Percentiles rank a stretch among this genome's conserved stretches.
phyloP scores from a whole-genome alignment of 2,888 invertebrate species.

The Galeruca laticollis region DNA sequence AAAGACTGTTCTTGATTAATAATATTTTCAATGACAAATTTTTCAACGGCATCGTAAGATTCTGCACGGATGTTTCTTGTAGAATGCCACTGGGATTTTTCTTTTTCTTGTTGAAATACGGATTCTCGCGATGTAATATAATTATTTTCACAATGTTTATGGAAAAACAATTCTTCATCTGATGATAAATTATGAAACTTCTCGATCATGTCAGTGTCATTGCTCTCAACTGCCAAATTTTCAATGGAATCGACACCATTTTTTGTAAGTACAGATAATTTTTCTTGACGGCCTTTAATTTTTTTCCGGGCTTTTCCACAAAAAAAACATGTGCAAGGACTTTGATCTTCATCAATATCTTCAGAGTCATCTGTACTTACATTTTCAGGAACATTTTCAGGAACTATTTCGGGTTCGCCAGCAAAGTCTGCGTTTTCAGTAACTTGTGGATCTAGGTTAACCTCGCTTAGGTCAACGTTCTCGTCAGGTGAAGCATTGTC shows the following conservation, averaged over 20 bases:
- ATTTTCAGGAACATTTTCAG: too few relatives aligned
- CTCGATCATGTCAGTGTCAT: not conserved
- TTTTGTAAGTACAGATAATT: too few relatives aligned
- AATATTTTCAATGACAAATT: not conserved
- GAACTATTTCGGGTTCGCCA: too few relatives aligned
- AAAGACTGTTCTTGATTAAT: not conserved
- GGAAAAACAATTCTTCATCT: not conserved
- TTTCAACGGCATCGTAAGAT: constrained; percentile 9
- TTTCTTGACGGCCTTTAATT: not conserved
- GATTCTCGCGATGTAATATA: not conserved
- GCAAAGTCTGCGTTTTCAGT: too few relatives aligned
- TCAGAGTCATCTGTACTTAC: too few relatives aligned
- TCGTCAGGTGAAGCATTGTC: too few relatives aligned
- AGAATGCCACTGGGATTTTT: constrained; percentile 5
- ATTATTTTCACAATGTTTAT: not conserved
- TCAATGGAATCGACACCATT: not conserved
- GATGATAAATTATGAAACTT: not conserved
- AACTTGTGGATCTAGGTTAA: too few relatives aligned
- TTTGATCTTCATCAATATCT: too few relatives aligned
- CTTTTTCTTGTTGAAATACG: not conserved
- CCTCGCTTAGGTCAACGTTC: too few relatives aligned
- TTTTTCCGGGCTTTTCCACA: not conserved
- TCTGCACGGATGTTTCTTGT: constrained; percentile 15
- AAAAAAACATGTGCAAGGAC: not conserved
- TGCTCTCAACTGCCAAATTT: not conserved